A percentile compares a stretch with the other conserved stretches of the same genome.
These are phyloP conservation scores for Drusus annulatus DNA, from an alignment of 1,140 invertebrate genomes.

Conservation along the genomic window DNA sequence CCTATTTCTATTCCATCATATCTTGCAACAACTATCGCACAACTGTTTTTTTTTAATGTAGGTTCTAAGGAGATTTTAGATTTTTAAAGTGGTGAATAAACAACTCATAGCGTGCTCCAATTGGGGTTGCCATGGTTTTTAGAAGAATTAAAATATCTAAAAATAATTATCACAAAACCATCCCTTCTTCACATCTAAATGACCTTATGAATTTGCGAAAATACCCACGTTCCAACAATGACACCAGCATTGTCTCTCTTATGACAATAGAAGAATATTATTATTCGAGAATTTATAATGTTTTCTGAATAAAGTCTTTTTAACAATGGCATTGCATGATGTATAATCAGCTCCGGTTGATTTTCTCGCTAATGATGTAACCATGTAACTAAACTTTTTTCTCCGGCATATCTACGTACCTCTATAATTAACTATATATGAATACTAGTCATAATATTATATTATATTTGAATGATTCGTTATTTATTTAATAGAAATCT, in stretches of 20 bases:
- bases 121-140: no score
- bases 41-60: no score
- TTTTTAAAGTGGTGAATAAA: no score
- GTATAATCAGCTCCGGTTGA: slow-evolving; percentile 6
- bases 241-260: neutral
- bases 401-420: neutral
- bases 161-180: neutral
- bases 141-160: no score
- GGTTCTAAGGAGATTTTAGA: no score
- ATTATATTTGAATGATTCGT: neutral
- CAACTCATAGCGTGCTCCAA: no score
- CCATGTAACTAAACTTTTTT: neutral
- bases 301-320: neutral
- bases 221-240: neutral
- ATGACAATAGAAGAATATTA: neutral
- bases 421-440: neutral
- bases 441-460: neutral
- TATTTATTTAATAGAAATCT: neutral
- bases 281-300: neutral
- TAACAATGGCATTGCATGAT: neutral
- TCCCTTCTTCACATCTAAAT: neutral
- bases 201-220: neutral
- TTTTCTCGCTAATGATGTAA: neutral
- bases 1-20: no score
- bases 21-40: no score